Evolutionary conservation across 1,140 invertebrate genomes (phyloP).

Genomic region (Lordiphosa collinella): DNA sequence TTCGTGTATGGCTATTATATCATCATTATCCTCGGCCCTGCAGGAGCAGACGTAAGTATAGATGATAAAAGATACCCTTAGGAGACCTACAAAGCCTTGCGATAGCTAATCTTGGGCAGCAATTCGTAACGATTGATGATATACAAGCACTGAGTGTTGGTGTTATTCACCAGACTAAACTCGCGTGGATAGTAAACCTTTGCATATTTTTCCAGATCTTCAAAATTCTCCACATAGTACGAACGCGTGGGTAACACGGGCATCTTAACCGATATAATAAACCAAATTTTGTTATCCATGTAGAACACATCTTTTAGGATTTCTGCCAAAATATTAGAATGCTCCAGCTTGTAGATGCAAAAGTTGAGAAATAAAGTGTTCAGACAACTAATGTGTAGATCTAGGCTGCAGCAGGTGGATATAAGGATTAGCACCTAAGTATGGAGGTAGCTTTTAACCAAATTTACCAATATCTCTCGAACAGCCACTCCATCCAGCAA

Average conservation of each 20-base stretch:
- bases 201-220: conserved; percentile 28
- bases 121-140: conserved; percentile 28
- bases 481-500: conserved; percentile 54
- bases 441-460: not conserved
- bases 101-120: conserved; percentile 45
- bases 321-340: conserved; percentile 4
- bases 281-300: conserved; percentile 38
- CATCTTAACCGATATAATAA: conserved; percentile 33
- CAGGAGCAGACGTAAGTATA: not conserved
- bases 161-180: conserved; percentile 24
- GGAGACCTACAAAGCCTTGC: conserved; percentile 57
- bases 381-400: conserved; percentile 26
- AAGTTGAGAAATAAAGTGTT: conserved; percentile 61
- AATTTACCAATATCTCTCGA: conserved; percentile 52
- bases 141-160: conserved; percentile 43
- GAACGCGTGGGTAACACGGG: not conserved
- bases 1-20: conserved; percentile 55
- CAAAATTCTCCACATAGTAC: conserved; percentile 27
- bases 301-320: conserved; percentile 41
- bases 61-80: not conserved
- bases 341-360: conserved; percentile 34
- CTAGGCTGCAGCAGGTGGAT: conserved; percentile 12
- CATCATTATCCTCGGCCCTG: conserved; percentile 69
- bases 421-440: too few species aligned
- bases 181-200: conserved; percentile 40